Evolutionary conservation across 2,888 invertebrate genomes (phyloP).

Genomic region (Anoncus sp.): DNA sequence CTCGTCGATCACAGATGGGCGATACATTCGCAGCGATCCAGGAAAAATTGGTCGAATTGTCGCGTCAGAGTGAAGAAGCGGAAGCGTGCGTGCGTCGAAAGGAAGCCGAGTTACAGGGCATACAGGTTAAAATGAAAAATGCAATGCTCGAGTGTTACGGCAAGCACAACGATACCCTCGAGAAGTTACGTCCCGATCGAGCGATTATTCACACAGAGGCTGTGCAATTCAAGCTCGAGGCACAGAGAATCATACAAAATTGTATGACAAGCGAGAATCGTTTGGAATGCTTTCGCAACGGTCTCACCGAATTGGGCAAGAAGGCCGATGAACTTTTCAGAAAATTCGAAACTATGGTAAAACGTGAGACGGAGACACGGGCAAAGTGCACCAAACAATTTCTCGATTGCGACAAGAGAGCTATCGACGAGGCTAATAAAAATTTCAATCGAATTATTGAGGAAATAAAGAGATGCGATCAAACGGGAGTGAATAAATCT

Average conservation of each 20-base stretch:
- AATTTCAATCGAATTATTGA: constrained; percentile 58
- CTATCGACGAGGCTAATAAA: constrained; percentile 60
- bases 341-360: constrained; percentile 63
- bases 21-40: constrained; percentile 52
- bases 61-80: constrained; percentile 62
- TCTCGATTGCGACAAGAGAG: constrained; percentile 64
- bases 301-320: constrained; percentile 59
- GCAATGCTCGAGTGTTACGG: constrained; percentile 69
- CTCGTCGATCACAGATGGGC: constrained; percentile 56
- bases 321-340: constrained; percentile 61
- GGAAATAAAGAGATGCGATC: constrained; percentile 63
- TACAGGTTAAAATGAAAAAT: constrained; percentile 63
- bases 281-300: constrained; percentile 58
- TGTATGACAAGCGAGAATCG: constrained; percentile 62
- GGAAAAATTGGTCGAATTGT: constrained; percentile 63
- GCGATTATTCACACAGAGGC: constrained; percentile 67
- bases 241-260: constrained; percentile 63
- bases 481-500: constrained; percentile 14
- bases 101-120: constrained; percentile 58
- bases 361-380: constrained; percentile 62
- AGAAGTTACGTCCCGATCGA: constrained; percentile 66
- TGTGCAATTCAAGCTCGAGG: constrained; percentile 66
- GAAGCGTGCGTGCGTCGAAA: constrained; percentile 60
- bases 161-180: constrained; percentile 61
- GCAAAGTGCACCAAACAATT: constrained; percentile 56